These are phyloP conservation scores for Speoplatyrhinus poulsoni DNA, from an alignment of 2,113 vertebrate species.

Conservation along the genomic window DNA sequence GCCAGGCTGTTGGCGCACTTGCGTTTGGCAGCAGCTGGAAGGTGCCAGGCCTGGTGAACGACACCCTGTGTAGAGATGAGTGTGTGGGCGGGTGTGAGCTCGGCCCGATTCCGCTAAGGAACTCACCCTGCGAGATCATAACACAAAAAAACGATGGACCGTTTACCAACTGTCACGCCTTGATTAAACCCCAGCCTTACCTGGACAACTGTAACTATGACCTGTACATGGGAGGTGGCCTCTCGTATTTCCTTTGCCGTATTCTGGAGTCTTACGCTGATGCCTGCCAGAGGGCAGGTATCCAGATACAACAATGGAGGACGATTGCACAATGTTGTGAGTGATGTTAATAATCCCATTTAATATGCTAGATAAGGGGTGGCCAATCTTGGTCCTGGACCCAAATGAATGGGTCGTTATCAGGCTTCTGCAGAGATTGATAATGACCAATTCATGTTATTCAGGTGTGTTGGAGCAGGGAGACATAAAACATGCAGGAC, in stretches of 20 bases:
- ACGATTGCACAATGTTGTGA: constrained; percentile 71
- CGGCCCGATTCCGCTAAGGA: constrained; percentile 33
- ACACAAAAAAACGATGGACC: constrained; percentile 33
- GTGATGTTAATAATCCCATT: constrained; percentile 48
- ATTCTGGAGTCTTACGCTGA: constrained; percentile 67
- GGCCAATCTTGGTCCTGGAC: too few species aligned
- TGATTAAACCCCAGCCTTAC: constrained; percentile 65
- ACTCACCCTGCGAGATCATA: constrained; percentile 62
- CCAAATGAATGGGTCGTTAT: too few species aligned
- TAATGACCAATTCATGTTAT: too few species aligned
- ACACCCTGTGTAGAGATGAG: constrained; percentile 51
- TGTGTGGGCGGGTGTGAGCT: constrained; percentile 36
- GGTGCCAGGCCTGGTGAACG: constrained; percentile 43
- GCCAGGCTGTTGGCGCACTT: constrained; percentile 12
- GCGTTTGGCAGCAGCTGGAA: constrained; percentile 73
- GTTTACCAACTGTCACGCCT: constrained; percentile 66
- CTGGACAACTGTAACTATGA: constrained; percentile 70
- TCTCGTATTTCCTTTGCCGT: constrained; percentile 57
- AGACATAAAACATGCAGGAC: too few species aligned
- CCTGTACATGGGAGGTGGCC: constrained; percentile 63
- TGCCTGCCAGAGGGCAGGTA: constrained; percentile 68
- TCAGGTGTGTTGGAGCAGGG: too few species aligned
- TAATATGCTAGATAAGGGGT: neutral
- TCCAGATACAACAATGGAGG: constrained; percentile 75
- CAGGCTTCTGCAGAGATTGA: too few species aligned